These are phyloP conservation scores for Microctonus hyperodae DNA, from an alignment of 2,888 invertebrate species.

Conservation along the genomic window DNA sequence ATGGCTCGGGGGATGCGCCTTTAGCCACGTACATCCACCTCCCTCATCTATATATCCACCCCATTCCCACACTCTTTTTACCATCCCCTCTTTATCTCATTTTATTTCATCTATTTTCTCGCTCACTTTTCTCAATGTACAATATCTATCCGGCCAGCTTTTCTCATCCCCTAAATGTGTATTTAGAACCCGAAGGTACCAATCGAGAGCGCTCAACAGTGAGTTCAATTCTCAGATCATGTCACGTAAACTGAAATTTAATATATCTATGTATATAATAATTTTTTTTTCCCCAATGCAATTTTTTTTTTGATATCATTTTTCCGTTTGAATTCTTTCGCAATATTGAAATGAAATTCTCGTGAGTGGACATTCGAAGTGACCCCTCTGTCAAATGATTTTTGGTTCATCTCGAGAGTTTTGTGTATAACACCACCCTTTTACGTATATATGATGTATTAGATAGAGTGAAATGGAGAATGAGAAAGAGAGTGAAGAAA, in stretches of 20 bases:
- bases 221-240: conserved; percentile 21
- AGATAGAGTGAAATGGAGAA: conserved; percentile 6
- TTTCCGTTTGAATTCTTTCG: conserved; percentile 30
- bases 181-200: conserved; percentile 43
- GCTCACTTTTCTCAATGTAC: background rate
- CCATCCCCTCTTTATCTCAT: conserved; percentile 28
- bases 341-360: conserved; percentile 31
- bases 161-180: conserved; percentile 35
- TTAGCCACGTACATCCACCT: conserved; percentile 38
- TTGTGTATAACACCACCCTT: conserved; percentile 27
- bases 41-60: conserved; percentile 17
- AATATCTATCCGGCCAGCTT: background rate
- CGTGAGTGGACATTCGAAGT: conserved; percentile 26
- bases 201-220: conserved; percentile 18
- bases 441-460: conserved; percentile 23
- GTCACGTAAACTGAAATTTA: conserved; percentile 16
- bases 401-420: conserved; percentile 31
- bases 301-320: conserved; percentile 12
- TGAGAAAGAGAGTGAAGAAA: conserved; percentile 19
- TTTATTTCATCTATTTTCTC: background rate
- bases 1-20: conserved; percentile 62
- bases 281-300: background rate
- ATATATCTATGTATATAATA: background rate
- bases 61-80: conserved; percentile 27
- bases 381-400: conserved; percentile 37